Evolutionary conservation across 2,888 invertebrate genomes (phyloP).

Genomic region (Epinotia brunnichana): DNA sequence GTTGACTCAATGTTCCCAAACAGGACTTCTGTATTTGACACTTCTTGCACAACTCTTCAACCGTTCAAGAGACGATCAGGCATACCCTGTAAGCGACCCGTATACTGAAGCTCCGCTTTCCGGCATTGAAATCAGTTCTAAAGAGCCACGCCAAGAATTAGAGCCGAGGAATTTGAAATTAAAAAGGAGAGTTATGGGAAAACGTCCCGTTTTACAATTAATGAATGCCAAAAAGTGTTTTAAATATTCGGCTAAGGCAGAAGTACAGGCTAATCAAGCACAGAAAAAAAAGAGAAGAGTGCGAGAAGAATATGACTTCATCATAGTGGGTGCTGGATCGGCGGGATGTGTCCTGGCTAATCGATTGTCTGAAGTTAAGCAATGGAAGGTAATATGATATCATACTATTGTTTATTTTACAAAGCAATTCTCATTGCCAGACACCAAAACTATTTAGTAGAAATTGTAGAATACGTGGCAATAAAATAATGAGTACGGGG

Average conservation of each 20-base stretch:
- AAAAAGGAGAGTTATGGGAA: slow-evolving; percentile 40
- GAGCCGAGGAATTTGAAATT: slow-evolving; percentile 46
- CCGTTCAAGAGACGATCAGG: slow-evolving; percentile 69
- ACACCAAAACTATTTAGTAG: no score
- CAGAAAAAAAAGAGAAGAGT: slow-evolving; percentile 55
- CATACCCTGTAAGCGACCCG: slow-evolving; percentile 51
- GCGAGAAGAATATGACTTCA: slow-evolving; percentile 82
- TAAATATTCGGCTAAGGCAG: slow-evolving; percentile 53
- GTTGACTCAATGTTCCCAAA: slow-evolving; percentile 83
- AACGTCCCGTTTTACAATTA: slow-evolving; percentile 47
- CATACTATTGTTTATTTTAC: neutral
- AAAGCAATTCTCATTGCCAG: no score
- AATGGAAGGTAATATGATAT: slow-evolving; percentile 80
- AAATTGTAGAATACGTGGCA: no score
- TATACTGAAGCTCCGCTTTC: slow-evolving; percentile 34
- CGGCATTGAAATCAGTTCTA: slow-evolving; percentile 42
- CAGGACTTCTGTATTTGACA: slow-evolving; percentile 84
- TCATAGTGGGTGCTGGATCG: slow-evolving; percentile 87
- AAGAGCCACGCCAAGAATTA: slow-evolving; percentile 41
- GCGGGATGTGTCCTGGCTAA: slow-evolving; percentile 88
- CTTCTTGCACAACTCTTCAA: slow-evolving; percentile 84
- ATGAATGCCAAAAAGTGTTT: slow-evolving; percentile 54
- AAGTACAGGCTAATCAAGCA: slow-evolving; percentile 48
- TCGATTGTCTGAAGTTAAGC: slow-evolving; percentile 84
- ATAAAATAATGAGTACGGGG: no score